phyloP scores from a whole-genome alignment of 2,113 vertebrate genomes.

The Marmota monax region DNA sequence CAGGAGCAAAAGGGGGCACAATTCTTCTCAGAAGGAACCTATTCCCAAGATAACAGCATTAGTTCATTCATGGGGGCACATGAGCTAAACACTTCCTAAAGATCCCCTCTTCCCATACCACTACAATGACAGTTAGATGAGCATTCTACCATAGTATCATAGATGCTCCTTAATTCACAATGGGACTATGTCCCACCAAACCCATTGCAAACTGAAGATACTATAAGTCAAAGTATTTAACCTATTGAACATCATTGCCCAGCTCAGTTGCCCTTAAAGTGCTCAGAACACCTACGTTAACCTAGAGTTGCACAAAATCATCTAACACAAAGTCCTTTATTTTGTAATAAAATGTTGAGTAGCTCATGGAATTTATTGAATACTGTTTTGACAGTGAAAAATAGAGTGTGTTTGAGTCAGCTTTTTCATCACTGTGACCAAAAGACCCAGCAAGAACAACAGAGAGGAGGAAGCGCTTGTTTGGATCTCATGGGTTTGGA shows the following conservation, averaged over 20 bases:
- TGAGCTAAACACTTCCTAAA: neutral
- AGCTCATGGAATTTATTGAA: neutral
- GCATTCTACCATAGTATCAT: neutral
- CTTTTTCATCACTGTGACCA: no score
- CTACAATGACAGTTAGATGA: neutral
- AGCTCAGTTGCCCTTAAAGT: neutral
- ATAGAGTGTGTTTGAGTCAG: no score
- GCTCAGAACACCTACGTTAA: neutral
- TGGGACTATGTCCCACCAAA: neutral
- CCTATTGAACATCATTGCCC: neutral
- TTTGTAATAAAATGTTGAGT: neutral
- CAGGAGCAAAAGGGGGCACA: no score
- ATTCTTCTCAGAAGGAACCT: neutral
- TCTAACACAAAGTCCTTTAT: neutral
- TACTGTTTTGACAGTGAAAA: neutral
- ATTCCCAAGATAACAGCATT: neutral
- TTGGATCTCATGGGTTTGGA: no score
- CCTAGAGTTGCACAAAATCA: neutral
- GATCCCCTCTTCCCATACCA: neutral
- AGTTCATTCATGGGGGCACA: neutral
- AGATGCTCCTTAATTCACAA: neutral
- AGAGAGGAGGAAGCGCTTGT: no score
- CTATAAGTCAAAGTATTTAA: neutral
- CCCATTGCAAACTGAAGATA: neutral
- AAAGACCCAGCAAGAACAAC: no score